These are phyloP conservation scores for Rhinoderma darwinii DNA, from an alignment of 2,113 vertebrate genomes.

Conservation along the genomic window DNA sequence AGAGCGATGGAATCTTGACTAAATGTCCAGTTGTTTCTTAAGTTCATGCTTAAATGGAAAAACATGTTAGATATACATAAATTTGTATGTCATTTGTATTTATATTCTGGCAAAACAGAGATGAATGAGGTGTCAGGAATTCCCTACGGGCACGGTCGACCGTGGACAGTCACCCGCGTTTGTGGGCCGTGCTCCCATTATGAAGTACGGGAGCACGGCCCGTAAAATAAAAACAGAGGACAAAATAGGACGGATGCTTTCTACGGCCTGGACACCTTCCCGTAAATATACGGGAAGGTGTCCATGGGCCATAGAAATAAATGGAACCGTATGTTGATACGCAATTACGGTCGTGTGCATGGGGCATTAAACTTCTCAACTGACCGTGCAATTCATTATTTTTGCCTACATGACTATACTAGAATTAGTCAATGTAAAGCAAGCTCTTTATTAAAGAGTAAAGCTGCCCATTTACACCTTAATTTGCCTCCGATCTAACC, in stretches of 20 bases:
- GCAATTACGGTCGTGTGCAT: no score
- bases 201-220: no score
- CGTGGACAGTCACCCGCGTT: no score
- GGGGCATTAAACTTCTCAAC: neutral
- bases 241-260: no score
- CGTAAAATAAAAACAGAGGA: no score
- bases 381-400: neutral
- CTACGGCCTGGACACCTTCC: no score
- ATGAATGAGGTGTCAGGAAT: neutral
- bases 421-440: neutral
- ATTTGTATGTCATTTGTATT: neutral
- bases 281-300: no score
- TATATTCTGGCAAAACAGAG: neutral
- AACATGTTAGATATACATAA: conserved; percentile 11
- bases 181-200: no score
- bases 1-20: neutral
- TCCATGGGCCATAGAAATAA: no score
- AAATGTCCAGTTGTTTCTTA: conserved; percentile 29
- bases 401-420: neutral
- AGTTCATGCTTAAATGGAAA: conserved; percentile 12
- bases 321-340: no score
- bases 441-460: neutral
- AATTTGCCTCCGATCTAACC: no score
- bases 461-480: neutral
- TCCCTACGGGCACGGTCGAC: no score